A percentile compares a stretch with the other conserved stretches of the same genome.
Evolutionary conservation across 2,888 invertebrate genomes (phyloP).

Genomic region (Spisula solida): DNA sequence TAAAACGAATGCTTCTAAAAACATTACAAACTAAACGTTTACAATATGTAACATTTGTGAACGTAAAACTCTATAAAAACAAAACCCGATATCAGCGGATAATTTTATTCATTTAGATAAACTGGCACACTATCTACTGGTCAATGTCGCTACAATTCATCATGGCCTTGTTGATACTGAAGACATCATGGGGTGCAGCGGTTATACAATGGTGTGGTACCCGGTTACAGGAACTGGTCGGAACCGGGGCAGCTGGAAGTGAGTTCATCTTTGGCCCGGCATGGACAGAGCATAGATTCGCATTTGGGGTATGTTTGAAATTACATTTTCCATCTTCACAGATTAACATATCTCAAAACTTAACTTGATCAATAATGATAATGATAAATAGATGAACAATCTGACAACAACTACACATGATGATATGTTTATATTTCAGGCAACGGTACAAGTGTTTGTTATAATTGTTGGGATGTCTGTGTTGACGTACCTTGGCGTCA

Average conservation of each 20-base stretch:
- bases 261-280: conserved; percentile 93
- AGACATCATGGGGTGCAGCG: conserved; percentile 87
- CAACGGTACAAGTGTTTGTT: conserved; percentile 24
- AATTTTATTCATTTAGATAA: conserved; percentile 80
- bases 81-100: no score
- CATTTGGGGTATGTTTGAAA: conserved; percentile 62
- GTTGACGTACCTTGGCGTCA: conserved; percentile 36
- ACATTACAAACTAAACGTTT: no score
- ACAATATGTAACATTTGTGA: no score
- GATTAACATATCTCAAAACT: neutral
- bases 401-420: no score
- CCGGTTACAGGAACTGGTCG: conserved; percentile 92
- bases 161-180: conserved; percentile 88
- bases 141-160: conserved; percentile 94
- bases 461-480: conserved; percentile 34
- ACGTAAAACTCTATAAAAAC: no score
- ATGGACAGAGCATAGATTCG: conserved; percentile 68
- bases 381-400: no score
- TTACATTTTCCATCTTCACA: neutral
- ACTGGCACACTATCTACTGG: conserved; percentile 92
- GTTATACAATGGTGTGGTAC: conserved; percentile 91
- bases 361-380: no score
- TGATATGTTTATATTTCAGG: conserved; percentile 17
- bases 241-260: conserved; percentile 93
- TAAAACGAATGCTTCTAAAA: no score